phyloP scores from a whole-genome alignment of 2,113 vertebrate species.

The Hepsetus odoe region DNA sequence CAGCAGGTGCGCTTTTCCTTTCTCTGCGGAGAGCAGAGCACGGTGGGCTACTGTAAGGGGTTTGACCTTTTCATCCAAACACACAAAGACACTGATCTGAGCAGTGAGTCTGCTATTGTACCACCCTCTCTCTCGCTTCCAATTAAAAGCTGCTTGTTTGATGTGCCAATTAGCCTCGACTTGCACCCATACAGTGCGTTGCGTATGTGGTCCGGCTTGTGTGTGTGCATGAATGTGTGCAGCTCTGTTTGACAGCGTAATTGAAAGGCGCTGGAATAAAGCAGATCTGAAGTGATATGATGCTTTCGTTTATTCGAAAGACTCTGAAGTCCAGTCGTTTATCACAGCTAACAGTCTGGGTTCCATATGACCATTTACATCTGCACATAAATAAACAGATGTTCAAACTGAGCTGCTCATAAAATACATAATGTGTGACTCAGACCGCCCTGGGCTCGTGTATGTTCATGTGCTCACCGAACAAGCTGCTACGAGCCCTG shows the following conservation, averaged over 20 bases:
- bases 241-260: background rate
- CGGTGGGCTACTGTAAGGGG: slow-evolving; percentile 66
- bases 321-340: background rate
- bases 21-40: slow-evolving; percentile 64
- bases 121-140: slow-evolving; percentile 62
- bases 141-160: slow-evolving; percentile 77
- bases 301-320: background rate
- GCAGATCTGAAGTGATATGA: background rate
- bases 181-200: slow-evolving; percentile 10
- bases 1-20: slow-evolving; percentile 78
- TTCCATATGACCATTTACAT: background rate
- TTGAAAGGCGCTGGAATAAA: background rate
- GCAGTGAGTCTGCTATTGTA: slow-evolving; percentile 64
- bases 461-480: background rate
- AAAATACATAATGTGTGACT: background rate
- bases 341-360: background rate
- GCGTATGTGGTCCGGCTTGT: slow-evolving; percentile 23
- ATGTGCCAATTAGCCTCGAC: slow-evolving; percentile 71
- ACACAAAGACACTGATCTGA: slow-evolving; percentile 72
- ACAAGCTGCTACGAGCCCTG: background rate
- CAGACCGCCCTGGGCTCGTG: background rate
- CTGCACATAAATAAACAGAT: too few relatives aligned
- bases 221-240: background rate
- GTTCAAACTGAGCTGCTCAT: background rate
- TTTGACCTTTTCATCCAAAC: slow-evolving; percentile 71